These are phyloP conservation scores for Stomorhina lunata DNA, from an alignment of 2,888 invertebrate genomes.

Conservation along the genomic window DNA sequence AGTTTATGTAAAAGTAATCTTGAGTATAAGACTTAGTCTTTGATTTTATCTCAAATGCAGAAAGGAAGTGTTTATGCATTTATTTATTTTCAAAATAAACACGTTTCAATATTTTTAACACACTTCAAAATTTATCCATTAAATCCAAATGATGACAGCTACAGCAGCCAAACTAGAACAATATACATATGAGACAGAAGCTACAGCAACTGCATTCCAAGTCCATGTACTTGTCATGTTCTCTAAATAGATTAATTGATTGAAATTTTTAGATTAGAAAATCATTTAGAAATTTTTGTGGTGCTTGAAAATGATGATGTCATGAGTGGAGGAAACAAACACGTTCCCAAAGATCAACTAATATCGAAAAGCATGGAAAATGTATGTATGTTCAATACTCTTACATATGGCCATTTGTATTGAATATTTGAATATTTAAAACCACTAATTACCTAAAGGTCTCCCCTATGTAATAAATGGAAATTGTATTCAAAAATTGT, in stretches of 20 bases:
- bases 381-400: neutral
- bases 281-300: too few relatives aligned
- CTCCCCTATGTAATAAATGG: neutral
- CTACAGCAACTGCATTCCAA: neutral
- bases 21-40: too few relatives aligned
- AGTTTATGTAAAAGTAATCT: too few relatives aligned
- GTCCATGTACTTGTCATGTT: neutral
- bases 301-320: too few relatives aligned
- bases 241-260: neutral
- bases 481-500: neutral
- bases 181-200: neutral
- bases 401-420: neutral
- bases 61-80: neutral
- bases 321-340: neutral
- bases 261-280: neutral
- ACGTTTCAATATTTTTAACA: neutral
- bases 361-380: neutral
- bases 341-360: neutral
- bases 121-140: slow-evolving; percentile 20
- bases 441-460: slow-evolving; percentile 35
- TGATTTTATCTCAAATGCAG: neutral
- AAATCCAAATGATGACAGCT: slow-evolving; percentile 48
- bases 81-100: neutral
- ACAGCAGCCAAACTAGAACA: neutral
- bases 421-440: neutral